Conservation (phyloP, 2,888 invertebrate genomes). For the Heterodera filipjevi region DNA sequence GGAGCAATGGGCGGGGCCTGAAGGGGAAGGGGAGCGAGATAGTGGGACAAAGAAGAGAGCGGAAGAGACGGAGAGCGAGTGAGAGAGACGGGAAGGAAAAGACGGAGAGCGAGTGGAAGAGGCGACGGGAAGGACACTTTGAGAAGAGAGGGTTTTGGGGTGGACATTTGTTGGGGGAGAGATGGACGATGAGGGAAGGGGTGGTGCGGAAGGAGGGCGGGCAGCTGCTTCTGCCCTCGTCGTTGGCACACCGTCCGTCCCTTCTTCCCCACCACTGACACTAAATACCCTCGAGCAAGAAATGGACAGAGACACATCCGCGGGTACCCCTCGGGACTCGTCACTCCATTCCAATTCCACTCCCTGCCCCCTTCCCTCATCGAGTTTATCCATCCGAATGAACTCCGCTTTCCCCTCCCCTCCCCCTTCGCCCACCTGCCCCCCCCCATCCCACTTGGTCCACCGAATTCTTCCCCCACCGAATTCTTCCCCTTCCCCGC, state of each 20-base stretch:
- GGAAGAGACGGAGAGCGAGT: background rate
- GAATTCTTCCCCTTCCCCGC: no score
- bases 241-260: background rate
- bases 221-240: constrained; percentile 10
- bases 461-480: constrained; percentile 3
- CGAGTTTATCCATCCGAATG: background rate
- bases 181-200: background rate
- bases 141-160: background rate
- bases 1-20: constrained; percentile 1
- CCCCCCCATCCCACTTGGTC: background rate
- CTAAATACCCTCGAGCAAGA: background rate
- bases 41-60: background rate
- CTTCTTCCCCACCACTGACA: background rate
- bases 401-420: background rate
- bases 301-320: background rate
- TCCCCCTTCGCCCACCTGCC: background rate
- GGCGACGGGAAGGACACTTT: background rate
- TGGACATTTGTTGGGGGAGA: constrained; percentile 2
- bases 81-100: background rate
- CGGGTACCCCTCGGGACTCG: background rate
- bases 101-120: no score
- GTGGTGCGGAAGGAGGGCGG: background rate
- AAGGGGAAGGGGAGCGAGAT: background rate
- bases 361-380: background rate
- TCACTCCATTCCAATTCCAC: background rate